Evolutionary conservation across 2,888 invertebrate species (phyloP).

Genomic region (Iphiclides podalirius): DNA sequence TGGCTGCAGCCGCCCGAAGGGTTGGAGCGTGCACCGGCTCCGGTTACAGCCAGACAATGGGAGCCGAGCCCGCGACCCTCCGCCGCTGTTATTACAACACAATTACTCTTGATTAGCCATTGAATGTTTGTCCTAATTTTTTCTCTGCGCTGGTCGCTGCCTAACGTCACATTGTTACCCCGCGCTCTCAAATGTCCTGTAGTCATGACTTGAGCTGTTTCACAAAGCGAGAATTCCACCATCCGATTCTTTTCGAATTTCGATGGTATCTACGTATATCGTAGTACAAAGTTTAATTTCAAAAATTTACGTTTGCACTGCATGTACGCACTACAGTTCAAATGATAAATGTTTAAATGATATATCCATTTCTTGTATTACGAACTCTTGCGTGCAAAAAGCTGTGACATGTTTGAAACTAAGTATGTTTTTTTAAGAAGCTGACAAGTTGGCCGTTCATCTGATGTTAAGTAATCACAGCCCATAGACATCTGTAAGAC

Average conservation of each 20-base stretch:
- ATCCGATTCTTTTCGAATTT: not conserved
- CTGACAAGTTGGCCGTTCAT: no score
- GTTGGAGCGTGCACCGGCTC: conserved; percentile 32
- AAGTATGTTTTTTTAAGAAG: no score
- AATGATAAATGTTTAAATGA: no score
- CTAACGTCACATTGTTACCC: conserved; percentile 14
- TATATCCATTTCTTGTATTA: no score
- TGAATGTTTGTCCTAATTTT: conserved; percentile 34
- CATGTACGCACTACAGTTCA: no score
- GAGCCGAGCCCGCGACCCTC: conserved; percentile 27
- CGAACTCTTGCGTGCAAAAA: no score
- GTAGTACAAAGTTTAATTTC: no score
- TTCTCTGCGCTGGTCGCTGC: conserved; percentile 11
- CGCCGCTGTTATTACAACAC: conserved; percentile 37
- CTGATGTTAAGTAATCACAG: no score
- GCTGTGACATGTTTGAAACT: no score
- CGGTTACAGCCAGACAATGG: conserved; percentile 35
- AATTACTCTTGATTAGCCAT: conserved; percentile 43
- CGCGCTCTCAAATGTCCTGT: not conserved
- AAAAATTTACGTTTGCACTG: no score
- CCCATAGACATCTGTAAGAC: no score
- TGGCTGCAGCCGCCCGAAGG: conserved; percentile 28
- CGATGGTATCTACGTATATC: no score
- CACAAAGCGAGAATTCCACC: not conserved
- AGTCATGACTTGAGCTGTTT: conserved; percentile 1